phyloP scores from a whole-genome alignment of 2,113 vertebrate genomes.

The Pitta sordida region DNA sequence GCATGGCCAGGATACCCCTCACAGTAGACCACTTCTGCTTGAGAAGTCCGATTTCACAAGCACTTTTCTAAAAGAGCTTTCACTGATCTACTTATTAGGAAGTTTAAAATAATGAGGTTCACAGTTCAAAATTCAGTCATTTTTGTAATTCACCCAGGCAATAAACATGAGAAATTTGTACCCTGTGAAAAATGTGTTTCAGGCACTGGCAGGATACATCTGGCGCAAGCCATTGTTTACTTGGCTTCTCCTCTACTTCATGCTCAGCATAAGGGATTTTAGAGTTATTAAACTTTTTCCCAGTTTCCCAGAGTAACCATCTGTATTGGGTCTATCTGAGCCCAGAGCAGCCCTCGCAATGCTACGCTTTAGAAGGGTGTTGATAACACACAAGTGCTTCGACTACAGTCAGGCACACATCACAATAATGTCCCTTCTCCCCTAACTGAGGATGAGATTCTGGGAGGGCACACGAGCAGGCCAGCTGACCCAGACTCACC shows the following conservation, averaged over 20 bases:
- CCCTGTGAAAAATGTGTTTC: background rate
- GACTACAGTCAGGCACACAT: too few species aligned
- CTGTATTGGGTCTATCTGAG: too few species aligned
- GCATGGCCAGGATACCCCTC: background rate
- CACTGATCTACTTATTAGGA: background rate
- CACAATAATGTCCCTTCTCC: too few species aligned
- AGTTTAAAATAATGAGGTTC: slow-evolving; percentile 21
- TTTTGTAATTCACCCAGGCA: slow-evolving; percentile 7
- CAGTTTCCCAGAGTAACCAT: background rate
- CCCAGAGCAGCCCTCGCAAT: too few species aligned
- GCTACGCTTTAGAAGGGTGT: too few species aligned
- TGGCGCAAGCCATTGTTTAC: slow-evolving; percentile 8
- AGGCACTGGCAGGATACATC: background rate
- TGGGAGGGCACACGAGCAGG: too few species aligned
- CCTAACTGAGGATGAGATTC: too few species aligned
- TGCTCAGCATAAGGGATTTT: background rate
- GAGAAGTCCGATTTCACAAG: background rate
- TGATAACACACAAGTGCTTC: too few species aligned
- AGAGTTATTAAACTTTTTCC: background rate
- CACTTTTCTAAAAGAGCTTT: background rate
- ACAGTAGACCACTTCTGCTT: background rate
- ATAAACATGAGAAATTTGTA: slow-evolving; percentile 4
- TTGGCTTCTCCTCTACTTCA: slow-evolving; percentile 7
- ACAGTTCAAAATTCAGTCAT: slow-evolving; percentile 13
- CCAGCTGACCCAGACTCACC: too few species aligned